A percentile compares a stretch with the other conserved stretches of the same genome.
phyloP scores from a whole-genome alignment of 2,113 vertebrate species.

The Nerophis lumbriciformis region DNA sequence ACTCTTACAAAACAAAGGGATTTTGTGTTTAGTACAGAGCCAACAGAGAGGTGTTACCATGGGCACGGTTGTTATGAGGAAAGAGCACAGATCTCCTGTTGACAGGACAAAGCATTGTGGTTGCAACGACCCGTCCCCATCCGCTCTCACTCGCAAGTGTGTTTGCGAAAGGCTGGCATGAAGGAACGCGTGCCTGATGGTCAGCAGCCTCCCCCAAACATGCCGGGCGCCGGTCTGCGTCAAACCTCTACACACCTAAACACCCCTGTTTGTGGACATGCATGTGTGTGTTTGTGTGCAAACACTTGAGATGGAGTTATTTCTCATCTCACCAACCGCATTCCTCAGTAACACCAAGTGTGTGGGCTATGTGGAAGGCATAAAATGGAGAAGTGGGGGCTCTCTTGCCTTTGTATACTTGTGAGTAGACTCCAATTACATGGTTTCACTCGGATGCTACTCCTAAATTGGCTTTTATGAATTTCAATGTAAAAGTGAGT shows the following conservation, averaged over 20 bases:
- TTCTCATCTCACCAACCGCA: slow-evolving; percentile 32
- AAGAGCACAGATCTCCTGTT: slow-evolving; percentile 40
- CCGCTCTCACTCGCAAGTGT: slow-evolving; percentile 14
- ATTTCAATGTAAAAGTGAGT: too few relatives aligned
- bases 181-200: slow-evolving; percentile 14
- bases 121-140: slow-evolving; percentile 4
- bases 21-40: slow-evolving; percentile 58
- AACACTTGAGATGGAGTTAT: slow-evolving; percentile 34
- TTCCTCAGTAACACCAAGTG: slow-evolving; percentile 34
- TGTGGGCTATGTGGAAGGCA: not conserved
- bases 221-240: not conserved
- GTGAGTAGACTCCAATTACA: slow-evolving; percentile 15
- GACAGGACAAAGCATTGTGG: slow-evolving; percentile 33
- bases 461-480: not conserved
- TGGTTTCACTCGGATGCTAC: not conserved
- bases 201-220: slow-evolving; percentile 24
- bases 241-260: slow-evolving; percentile 20
- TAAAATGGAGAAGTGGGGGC: slow-evolving; percentile 10
- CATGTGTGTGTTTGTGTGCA: slow-evolving; percentile 17
- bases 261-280: slow-evolving; percentile 32
- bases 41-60: slow-evolving; percentile 51
- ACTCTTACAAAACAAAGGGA: slow-evolving; percentile 41
- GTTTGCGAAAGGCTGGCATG: slow-evolving; percentile 27
- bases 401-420: slow-evolving; percentile 14
- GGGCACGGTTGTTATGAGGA: slow-evolving; percentile 58